These are phyloP conservation scores for Anabacerthia variegaticeps DNA, from an alignment of 2,797 vertebrate genomes.

Conservation along the genomic window DNA sequence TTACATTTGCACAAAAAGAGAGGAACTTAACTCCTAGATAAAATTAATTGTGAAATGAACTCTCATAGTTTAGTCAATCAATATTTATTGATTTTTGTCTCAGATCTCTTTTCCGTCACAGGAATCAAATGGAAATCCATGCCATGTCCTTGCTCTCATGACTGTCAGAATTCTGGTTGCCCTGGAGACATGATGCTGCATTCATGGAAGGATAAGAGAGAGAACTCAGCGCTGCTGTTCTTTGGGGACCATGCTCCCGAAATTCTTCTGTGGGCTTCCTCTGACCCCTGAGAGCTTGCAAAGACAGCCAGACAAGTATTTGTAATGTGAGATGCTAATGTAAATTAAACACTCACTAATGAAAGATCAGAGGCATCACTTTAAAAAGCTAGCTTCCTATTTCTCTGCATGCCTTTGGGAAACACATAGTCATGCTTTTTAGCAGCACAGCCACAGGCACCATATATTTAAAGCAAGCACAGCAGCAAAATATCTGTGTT, in stretches of 20 bases:
- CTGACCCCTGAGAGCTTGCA: not conserved
- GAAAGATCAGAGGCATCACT: slow-evolving; percentile 50
- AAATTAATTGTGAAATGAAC: not conserved
- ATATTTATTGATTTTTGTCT: slow-evolving; percentile 35
- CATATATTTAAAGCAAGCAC: not conserved
- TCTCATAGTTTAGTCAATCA: not conserved
- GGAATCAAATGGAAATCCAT: slow-evolving; percentile 50
- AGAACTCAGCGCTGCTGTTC: not conserved
- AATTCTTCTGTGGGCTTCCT: slow-evolving; percentile 1
- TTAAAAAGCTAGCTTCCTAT: slow-evolving; percentile 6
- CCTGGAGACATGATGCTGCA: slow-evolving; percentile 31
- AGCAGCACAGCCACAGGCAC: slow-evolving; percentile 4
- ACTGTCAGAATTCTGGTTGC: slow-evolving; percentile 37
- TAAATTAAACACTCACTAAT: slow-evolving; percentile 26
- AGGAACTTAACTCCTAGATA: not conserved
- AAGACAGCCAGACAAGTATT: not conserved
- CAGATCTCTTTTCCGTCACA: slow-evolving; percentile 7
- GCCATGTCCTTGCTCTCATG: not conserved
- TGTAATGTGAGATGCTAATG: not conserved
- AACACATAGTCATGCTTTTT: not conserved
- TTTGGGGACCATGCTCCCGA: not conserved
- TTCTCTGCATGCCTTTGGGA: slow-evolving; percentile 33
- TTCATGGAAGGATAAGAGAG: not conserved
- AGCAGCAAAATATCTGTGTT: not conserved
- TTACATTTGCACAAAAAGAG: not conserved